Conservation (phyloP, 2,113 vertebrate species). For the Callipepla squamata region DNA sequence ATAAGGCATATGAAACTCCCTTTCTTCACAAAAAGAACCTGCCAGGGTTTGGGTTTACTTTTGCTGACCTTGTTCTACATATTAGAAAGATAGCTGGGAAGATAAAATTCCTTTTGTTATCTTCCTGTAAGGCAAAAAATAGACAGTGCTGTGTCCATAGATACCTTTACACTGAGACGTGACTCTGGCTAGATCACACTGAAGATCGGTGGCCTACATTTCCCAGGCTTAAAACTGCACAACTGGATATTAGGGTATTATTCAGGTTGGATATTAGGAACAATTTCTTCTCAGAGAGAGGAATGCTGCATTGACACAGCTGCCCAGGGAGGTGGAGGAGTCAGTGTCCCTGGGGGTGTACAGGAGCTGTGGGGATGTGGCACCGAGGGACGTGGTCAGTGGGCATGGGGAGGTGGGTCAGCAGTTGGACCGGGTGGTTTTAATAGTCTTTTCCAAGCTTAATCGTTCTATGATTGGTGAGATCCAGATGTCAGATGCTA, state of each 20-base stretch:
- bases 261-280: too few relatives aligned
- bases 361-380: too few relatives aligned
- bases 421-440: too few relatives aligned
- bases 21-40: neutral
- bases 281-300: too few relatives aligned
- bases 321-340: too few relatives aligned
- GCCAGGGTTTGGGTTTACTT: neutral
- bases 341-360: too few relatives aligned
- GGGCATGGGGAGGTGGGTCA: too few relatives aligned
- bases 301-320: too few relatives aligned
- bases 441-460: too few relatives aligned
- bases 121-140: neutral
- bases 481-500: neutral
- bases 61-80: neutral
- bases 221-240: constrained; percentile 33
- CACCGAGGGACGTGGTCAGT: too few relatives aligned
- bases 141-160: neutral
- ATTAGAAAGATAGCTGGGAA: neutral
- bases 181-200: constrained; percentile 5
- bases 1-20: neutral
- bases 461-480: too few relatives aligned
- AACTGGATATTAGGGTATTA: too few relatives aligned
- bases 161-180: neutral
- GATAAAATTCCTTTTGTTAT: neutral
- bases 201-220: constrained; percentile 58